Conservation (phyloP, 2,113 vertebrate genomes). For the Alosa alosa region DNA sequence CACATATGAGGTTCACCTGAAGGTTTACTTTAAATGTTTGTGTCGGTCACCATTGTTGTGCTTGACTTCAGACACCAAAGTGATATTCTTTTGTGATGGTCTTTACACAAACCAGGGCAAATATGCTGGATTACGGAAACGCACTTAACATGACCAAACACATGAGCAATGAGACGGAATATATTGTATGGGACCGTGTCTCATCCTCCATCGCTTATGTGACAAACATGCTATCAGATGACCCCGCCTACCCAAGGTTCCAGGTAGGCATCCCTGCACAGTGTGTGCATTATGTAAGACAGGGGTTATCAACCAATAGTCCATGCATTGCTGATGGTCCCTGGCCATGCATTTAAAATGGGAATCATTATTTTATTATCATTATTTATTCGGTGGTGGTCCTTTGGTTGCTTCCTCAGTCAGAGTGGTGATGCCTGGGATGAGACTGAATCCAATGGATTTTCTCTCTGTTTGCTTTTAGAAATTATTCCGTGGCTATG, state of each 20-base stretch:
- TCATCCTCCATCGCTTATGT: constrained; percentile 80
- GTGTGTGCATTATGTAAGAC: neutral
- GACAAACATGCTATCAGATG: constrained; percentile 79
- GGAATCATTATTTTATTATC: no score
- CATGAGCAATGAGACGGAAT: constrained; percentile 72
- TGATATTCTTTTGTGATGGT: constrained; percentile 32
- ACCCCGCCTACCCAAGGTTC: constrained; percentile 75
- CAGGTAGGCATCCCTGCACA: constrained; percentile 70
- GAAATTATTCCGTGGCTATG: constrained; percentile 74
- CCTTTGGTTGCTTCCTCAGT: no score
- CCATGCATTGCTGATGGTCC: no score
- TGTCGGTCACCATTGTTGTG: neutral
- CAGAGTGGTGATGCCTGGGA: neutral
- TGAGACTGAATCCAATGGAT: neutral
- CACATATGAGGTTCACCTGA: neutral
- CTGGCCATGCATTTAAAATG: no score
- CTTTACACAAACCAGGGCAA: constrained; percentile 69
- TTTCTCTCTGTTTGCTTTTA: constrained; percentile 56
- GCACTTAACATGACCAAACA: constrained; percentile 85
- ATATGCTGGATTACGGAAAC: constrained; percentile 74
- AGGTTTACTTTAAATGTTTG: neutral
- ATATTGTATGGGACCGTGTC: constrained; percentile 83
- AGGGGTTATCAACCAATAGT: no score
- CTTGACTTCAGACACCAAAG: neutral
- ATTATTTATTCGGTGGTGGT: no score